These are phyloP conservation scores for Spheniscus mendiculus DNA, from an alignment of 2,113 vertebrate species.

Conservation along the genomic window DNA sequence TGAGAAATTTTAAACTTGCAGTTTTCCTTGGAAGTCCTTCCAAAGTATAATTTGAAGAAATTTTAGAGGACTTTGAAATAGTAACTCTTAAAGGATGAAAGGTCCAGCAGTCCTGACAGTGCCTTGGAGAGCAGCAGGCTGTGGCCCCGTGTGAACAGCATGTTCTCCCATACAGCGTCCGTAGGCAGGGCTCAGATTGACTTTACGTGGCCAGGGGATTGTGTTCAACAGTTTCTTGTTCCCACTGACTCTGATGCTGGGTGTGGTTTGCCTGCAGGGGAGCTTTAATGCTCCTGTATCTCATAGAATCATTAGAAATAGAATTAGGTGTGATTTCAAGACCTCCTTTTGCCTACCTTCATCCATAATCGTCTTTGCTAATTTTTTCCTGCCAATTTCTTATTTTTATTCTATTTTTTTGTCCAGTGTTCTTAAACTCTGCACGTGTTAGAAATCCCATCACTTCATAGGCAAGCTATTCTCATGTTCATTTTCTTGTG, in stretches of 20 bases:
- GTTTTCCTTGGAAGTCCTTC: not conserved
- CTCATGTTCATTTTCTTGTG: not conserved
- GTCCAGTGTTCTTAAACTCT: not conserved
- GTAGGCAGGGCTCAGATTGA: not conserved
- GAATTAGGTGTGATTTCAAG: not conserved
- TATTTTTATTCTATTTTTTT: not conserved
- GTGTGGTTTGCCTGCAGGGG: not conserved
- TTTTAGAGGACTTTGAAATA: not conserved
- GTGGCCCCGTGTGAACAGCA: not conserved
- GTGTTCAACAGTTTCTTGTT: not conserved
- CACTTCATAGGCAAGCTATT: not conserved
- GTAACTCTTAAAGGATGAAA: not conserved
- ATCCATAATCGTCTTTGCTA: not conserved
- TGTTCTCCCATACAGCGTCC: not conserved
- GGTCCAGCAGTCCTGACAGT: not conserved
- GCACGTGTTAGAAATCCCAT: not conserved
- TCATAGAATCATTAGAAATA: not conserved
- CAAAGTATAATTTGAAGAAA: not conserved
- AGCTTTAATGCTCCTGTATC: not conserved
- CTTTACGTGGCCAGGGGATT: not conserved
- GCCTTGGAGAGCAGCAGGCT: not conserved
- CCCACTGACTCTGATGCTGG: not conserved
- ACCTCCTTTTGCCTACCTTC: not conserved
- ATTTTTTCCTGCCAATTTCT: not conserved
- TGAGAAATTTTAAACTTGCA: not conserved